phyloP scores from a whole-genome alignment of 2,888 invertebrate species.

The Nemoura dubitans region DNA sequence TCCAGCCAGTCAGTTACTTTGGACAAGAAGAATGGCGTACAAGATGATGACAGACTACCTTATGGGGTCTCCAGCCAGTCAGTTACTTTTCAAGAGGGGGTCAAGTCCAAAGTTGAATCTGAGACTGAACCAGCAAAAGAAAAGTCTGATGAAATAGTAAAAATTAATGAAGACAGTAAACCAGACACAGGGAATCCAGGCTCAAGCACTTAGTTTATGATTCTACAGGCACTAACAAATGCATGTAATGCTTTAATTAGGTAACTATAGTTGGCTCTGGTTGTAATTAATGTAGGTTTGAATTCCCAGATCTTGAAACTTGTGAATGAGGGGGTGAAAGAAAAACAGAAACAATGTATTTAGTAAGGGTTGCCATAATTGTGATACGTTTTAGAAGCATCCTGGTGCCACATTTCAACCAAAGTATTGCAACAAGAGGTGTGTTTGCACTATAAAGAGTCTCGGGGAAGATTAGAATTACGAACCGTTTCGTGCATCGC shows the following conservation, averaged over 20 bases:
- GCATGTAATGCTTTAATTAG: background rate
- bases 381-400: too few relatives aligned
- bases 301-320: too few relatives aligned
- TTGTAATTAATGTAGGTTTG: background rate
- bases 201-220: background rate
- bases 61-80: background rate
- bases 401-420: background rate
- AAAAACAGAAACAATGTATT: background rate
- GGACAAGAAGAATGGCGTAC: background rate
- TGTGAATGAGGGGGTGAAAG: background rate
- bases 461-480: background rate
- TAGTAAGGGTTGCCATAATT: too few relatives aligned
- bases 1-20: background rate
- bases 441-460: background rate
- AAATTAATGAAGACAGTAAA: background rate
- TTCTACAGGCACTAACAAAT: background rate
- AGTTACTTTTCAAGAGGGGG: background rate
- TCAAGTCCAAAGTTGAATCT: background rate
- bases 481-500: background rate
- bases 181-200: background rate
- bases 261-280: background rate
- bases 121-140: background rate
- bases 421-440: background rate
- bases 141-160: background rate
- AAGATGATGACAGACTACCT: background rate